phyloP scores from a whole-genome alignment of 1,140 invertebrate species.

The Galleria mellonella region DNA sequence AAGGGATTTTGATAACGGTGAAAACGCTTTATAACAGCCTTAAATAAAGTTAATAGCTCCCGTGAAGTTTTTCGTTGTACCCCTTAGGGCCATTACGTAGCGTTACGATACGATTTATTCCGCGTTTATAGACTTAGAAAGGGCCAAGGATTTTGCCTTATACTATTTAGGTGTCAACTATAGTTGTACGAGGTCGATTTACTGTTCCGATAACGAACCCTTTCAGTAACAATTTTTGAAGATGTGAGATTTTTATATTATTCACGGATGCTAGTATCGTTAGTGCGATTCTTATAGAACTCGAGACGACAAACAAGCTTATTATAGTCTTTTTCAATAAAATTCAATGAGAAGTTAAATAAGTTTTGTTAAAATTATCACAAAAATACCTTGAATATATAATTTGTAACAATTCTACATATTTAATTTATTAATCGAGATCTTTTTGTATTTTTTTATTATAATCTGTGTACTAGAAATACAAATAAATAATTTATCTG shows the following conservation, averaged over 20 bases:
- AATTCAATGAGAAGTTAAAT: too few species aligned
- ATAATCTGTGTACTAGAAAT: too few species aligned
- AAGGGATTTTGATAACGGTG: constrained; percentile 56
- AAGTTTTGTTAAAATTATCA: too few species aligned
- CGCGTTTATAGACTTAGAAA: constrained; percentile 50
- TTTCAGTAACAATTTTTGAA: constrained; percentile 8
- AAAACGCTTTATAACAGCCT: constrained; percentile 64
- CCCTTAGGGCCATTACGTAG: constrained; percentile 51
- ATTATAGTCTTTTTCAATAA: too few species aligned
- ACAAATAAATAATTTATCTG: too few species aligned
- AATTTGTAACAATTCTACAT: too few species aligned
- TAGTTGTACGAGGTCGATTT: constrained; percentile 38
- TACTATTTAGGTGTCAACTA: constrained; percentile 42
- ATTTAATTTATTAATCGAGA: too few species aligned
- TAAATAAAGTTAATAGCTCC: constrained; percentile 66
- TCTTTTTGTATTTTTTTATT: too few species aligned
- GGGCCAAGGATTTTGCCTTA: constrained; percentile 31
- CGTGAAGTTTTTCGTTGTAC: constrained; percentile 59
- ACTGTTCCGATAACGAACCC: constrained; percentile 25
- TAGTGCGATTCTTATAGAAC: too few species aligned
- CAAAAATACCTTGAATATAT: too few species aligned
- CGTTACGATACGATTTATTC: constrained; percentile 59
- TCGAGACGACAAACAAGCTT: too few species aligned
- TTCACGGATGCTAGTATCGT: too few species aligned
- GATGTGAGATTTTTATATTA: constrained; percentile 18